Conservation (phyloP, 2,888 invertebrate genomes). For the Bruchidius siliquastri region DNA sequence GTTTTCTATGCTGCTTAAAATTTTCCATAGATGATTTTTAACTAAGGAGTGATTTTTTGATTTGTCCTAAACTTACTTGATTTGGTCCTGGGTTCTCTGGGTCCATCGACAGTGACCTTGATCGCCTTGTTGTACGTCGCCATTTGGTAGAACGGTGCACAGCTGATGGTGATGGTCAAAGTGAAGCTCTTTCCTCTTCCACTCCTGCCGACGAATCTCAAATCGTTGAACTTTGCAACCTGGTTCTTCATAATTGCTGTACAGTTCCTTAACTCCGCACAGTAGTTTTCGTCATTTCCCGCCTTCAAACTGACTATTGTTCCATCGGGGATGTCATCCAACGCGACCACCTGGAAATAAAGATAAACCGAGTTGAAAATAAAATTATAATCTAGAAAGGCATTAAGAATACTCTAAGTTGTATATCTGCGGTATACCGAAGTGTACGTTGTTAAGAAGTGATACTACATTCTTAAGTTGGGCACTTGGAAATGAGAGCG, state of each 20-base stretch:
- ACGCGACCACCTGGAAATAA: slow-evolving; percentile 63
- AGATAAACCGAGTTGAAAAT: background rate
- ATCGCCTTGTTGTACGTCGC: slow-evolving; percentile 95
- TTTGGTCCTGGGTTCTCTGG: slow-evolving; percentile 93
- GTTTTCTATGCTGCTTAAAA: too few relatives aligned
- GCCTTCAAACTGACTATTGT: slow-evolving; percentile 91
- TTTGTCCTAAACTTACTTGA: slow-evolving; percentile 71
- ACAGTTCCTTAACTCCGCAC: slow-evolving; percentile 90
- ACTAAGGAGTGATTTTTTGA: too few relatives aligned
- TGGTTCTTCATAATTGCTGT: slow-evolving; percentile 96
- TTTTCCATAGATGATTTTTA: too few relatives aligned
- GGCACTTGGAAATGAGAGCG: too few relatives aligned
- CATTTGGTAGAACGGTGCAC: slow-evolving; percentile 71
- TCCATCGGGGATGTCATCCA: slow-evolving; percentile 92
- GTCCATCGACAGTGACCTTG: slow-evolving; percentile 99
- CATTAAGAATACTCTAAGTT: too few relatives aligned
- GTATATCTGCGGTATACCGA: too few relatives aligned
- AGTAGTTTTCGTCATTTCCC: slow-evolving; percentile 97
- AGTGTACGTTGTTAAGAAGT: too few relatives aligned
- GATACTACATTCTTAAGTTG: too few relatives aligned
- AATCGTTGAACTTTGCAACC: slow-evolving; percentile 97
- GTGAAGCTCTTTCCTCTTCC: slow-evolving; percentile 96
- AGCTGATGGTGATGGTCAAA: slow-evolving; percentile 87
- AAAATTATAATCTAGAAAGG: too few relatives aligned
- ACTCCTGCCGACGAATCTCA: slow-evolving; percentile 94